These are phyloP conservation scores for Grallaria varia DNA, from an alignment of 2,113 vertebrate genomes.

Conservation along the genomic window DNA sequence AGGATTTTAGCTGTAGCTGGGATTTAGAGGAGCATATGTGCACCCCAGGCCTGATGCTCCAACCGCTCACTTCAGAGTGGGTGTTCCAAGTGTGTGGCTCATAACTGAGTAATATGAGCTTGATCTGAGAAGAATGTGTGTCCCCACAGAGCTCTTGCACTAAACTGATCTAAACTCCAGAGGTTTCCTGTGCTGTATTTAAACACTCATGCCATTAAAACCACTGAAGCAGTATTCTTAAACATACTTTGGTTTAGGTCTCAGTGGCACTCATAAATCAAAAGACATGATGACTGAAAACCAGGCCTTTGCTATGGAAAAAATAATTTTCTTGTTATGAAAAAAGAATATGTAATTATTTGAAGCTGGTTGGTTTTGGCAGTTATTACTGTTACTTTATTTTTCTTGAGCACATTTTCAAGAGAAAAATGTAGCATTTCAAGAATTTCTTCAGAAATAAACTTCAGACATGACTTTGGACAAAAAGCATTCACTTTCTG, in stretches of 20 bases:
- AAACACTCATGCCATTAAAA: background rate
- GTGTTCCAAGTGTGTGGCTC: background rate
- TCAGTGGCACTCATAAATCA: background rate
- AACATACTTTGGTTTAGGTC: background rate
- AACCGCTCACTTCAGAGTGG: background rate
- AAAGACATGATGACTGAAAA: background rate
- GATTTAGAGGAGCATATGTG: background rate
- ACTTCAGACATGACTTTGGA: background rate
- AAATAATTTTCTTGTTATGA: background rate
- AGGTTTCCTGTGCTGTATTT: background rate
- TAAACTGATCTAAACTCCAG: background rate
- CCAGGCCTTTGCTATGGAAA: background rate
- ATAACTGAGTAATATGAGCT: background rate
- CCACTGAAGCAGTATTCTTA: background rate
- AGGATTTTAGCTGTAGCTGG: background rate
- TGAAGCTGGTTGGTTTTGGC: background rate
- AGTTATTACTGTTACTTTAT: background rate
- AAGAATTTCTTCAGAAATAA: background rate
- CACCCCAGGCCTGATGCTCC: background rate
- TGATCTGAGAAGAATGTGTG: background rate
- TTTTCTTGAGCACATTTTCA: background rate
- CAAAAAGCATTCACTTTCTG: background rate
- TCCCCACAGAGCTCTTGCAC: background rate
- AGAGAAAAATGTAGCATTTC: background rate
- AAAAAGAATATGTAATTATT: background rate